Evolutionary conservation across 2,113 vertebrate species (phyloP).

Genomic region (Sylvietta virens): DNA sequence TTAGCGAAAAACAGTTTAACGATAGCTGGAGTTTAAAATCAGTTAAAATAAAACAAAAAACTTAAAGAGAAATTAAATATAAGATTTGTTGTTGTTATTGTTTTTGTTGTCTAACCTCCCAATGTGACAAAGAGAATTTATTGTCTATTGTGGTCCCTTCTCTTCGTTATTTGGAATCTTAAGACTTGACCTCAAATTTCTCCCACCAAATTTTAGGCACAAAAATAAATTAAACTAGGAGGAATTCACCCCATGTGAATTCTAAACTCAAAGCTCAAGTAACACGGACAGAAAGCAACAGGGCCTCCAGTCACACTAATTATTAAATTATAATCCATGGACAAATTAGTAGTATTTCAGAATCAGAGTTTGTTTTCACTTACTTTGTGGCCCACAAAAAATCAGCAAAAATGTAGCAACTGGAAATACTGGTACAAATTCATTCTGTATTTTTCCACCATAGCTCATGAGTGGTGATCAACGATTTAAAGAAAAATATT

Average conservation of each 20-base stretch:
- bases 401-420: background rate
- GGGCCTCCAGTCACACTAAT: background rate
- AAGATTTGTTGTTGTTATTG: background rate
- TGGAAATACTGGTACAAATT: background rate
- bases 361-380: background rate
- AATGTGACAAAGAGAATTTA: background rate
- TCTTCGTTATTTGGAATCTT: background rate
- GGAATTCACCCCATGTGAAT: background rate
- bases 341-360: background rate
- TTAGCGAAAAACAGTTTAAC: background rate
- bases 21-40: background rate
- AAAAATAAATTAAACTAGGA: background rate
- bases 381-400: background rate
- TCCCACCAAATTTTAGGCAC: background rate
- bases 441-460: background rate
- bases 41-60: background rate
- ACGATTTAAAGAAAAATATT: background rate
- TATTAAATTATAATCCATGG: background rate
- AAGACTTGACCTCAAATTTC: background rate
- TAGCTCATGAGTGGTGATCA: background rate
- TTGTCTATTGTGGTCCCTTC: background rate
- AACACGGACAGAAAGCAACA: background rate
- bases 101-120: background rate
- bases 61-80: background rate
- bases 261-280: background rate